phyloP scores from a whole-genome alignment of 92 coral and sea anemone genomes.

The Heliopora coerulea region DNA sequence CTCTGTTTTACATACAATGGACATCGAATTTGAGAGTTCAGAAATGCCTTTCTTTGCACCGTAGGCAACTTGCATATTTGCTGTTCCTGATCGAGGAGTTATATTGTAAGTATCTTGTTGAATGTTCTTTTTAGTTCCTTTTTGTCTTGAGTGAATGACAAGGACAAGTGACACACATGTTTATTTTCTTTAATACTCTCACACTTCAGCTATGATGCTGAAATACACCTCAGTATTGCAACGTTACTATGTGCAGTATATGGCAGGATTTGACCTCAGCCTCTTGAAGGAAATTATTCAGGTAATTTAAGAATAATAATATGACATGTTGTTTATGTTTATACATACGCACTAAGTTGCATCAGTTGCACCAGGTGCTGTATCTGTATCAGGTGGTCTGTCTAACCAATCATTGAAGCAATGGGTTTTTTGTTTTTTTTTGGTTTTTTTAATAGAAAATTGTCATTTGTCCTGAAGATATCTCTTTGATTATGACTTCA shows the following conservation, averaged over 20 bases:
- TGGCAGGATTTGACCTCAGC: conserved; percentile 85
- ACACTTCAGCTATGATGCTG: conserved; percentile 70
- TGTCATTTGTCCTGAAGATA: conserved; percentile 92
- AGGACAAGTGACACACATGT: neutral
- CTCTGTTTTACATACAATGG: neutral
- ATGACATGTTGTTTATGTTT: too few species aligned
- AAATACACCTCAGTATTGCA: conserved; percentile 92
- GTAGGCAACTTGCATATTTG: conserved; percentile 76
- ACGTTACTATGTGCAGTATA: conserved; percentile 86
- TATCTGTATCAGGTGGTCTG: too few species aligned
- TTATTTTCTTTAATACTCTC: neutral
- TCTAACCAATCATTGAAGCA: too few species aligned
- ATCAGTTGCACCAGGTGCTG: too few species aligned
- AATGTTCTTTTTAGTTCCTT: neutral
- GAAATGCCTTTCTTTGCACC: conserved; percentile 5
- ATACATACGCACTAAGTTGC: too few species aligned
- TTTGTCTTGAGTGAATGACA: too few species aligned
- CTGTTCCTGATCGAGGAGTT: conserved; percentile 84
- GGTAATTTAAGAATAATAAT: conserved; percentile 41
- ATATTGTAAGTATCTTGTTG: conserved; percentile 55
- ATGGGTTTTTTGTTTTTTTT: neutral
- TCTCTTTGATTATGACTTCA: conserved; percentile 91
- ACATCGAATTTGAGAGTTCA: neutral
- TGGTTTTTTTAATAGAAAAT: conserved; percentile 70
- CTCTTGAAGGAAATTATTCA: conserved; percentile 90